These are phyloP conservation scores for Brevimyrus niger DNA, from an alignment of 2,113 vertebrate genomes.

Conservation along the genomic window DNA sequence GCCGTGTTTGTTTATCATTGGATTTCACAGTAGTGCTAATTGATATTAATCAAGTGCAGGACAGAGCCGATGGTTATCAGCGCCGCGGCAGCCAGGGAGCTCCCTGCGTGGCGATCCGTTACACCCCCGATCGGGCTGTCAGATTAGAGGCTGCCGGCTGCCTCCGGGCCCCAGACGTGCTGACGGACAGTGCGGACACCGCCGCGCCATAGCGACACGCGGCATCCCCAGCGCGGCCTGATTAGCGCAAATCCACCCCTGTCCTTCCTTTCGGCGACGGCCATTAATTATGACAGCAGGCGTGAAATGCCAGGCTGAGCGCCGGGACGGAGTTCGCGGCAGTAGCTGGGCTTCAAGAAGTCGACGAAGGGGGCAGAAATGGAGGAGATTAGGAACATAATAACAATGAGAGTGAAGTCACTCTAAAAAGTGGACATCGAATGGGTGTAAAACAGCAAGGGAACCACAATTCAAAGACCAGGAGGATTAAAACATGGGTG, in stretches of 20 bases:
- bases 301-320: neutral
- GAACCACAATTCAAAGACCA: neutral
- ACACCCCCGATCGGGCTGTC: neutral
- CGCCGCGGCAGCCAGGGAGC: neutral
- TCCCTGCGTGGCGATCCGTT: constrained; percentile 3
- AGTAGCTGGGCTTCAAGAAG: neutral
- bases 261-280: neutral
- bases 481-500: neutral
- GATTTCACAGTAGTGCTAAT: constrained; percentile 3
- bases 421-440: neutral
- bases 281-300: neutral
- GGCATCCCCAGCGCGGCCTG: neutral
- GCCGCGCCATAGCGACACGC: neutral
- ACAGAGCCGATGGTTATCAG: constrained; percentile 14
- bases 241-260: neutral
- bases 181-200: neutral
- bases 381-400: neutral
- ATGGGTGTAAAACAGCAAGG: neutral
- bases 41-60: constrained; percentile 17
- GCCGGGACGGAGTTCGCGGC: neutral
- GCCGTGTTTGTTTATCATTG: neutral
- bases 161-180: neutral
- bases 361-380: neutral
- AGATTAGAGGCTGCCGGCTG: neutral
- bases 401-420: neutral